Base-by-base conservation (phyloP, 2,113 vertebrate species). In the Salvelinus fontinalis region DNA sequence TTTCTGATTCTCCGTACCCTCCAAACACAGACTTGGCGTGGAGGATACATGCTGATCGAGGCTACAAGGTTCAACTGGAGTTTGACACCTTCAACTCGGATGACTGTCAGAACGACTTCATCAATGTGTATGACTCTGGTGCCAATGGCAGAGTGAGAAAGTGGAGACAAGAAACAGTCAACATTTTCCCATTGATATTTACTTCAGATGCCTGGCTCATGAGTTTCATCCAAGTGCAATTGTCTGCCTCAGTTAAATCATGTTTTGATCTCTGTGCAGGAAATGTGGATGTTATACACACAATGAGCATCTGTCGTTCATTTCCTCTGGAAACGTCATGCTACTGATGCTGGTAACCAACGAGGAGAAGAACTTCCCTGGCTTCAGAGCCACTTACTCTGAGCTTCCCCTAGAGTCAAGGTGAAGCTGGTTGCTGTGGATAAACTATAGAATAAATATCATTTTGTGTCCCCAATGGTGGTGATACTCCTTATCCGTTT, bases 291-390 rank as follows among this genome's bases (percentile, higher is more conserved):
- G 82, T 75, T 95, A 92, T 1, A 81, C 88, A 3, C 92, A 95
- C 6, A 94, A 90, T 1, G 92, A 94, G 80, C 95, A 95, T 4
- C 83, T 97, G 83, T 94, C 94, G 84, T 97, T 97, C 89, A 73
- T 97, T 74, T 98, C 97, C 34, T 98, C 97, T 51, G 93, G 95
- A 86, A 98, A 97, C 0, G 95, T 99, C 78, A 93, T 98, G 93
- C 87, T 99, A 1, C 70, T 99, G 81, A 94, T 91, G 0, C 70
- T 99, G 85, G 84, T 96, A 72, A 96, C 96, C 81, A 94, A 92
- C 44, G 89, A 92, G 0, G 90, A 93, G 12, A 95, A 93, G 39
- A 94, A 96, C 75, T 95, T 95, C 72, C 95, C 95, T 0, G 97
- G 97, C 5, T 98, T 99, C 84, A 93, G 92, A 64, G 97, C 96